Percentiles rank a stretch among this genome's conserved stretches.
These are phyloP conservation scores for Rhorus exstirpatorius DNA, from an alignment of 2,888 invertebrate species.

Conservation along the genomic window DNA sequence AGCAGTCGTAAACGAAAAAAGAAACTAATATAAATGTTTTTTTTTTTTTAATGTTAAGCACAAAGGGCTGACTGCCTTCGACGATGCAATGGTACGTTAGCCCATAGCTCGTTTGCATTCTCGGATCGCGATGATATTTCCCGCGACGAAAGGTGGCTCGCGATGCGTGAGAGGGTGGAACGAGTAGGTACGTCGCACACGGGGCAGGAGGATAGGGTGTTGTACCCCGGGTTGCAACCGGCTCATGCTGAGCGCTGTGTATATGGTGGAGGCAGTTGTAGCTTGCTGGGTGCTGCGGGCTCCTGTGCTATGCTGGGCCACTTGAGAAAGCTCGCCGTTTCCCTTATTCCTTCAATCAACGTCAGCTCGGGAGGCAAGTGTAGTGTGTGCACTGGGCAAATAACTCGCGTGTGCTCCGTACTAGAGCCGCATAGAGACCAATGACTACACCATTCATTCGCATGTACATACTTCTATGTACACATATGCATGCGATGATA, in stretches of 20 bases:
- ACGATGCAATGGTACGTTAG: conserved; percentile 46
- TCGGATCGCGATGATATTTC: conserved; percentile 65
- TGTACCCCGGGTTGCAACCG: conserved; percentile 52
- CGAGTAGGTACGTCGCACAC: conserved; percentile 65
- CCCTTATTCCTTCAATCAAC: conserved; percentile 86
- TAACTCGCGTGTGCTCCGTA: conserved; percentile 83
- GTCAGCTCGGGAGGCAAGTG: conserved; percentile 85
- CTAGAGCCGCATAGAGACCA: conserved; percentile 83
- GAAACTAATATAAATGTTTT: conserved; percentile 12
- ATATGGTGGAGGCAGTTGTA: conserved; percentile 55
- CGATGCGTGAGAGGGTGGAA: conserved; percentile 62
- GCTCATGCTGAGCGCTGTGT: conserved; percentile 40
- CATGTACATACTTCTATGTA: conserved; percentile 52
- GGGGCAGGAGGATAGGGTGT: not conserved
- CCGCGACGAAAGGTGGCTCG: conserved; percentile 59
- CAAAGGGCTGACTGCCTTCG: conserved; percentile 33
- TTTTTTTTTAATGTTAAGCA: conserved; percentile 35
- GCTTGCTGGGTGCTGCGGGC: conserved; percentile 48
- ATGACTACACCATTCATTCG: conserved; percentile 84
- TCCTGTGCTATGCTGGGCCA: conserved; percentile 73
- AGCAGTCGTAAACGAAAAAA: not conserved
- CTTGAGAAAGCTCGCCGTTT: conserved; percentile 84
- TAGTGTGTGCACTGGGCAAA: conserved; percentile 85
- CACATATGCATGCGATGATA: conserved; percentile 41
- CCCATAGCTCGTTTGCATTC: conserved; percentile 54